phyloP scores from a whole-genome alignment of 1,140 invertebrate genomes.

The Pinna nobilis region DNA sequence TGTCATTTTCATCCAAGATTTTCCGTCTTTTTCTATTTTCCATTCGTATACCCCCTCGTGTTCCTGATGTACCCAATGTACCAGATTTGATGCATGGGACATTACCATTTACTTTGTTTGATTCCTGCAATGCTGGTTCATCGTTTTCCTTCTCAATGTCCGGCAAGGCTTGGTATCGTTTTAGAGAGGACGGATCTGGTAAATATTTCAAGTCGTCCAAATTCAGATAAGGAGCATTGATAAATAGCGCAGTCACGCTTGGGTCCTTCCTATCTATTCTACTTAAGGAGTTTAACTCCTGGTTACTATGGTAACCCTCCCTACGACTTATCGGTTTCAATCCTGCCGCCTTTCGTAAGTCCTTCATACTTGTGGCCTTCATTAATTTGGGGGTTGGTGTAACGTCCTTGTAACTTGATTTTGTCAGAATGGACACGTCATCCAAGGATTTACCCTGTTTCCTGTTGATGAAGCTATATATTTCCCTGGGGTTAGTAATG shows the following conservation, averaged over 20 bases:
- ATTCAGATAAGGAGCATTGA: conserved; percentile 26
- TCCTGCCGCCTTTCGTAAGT: conserved; percentile 1
- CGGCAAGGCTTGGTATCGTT: no score
- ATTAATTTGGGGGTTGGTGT: not conserved
- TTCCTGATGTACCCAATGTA: no score
- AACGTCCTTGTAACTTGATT: not conserved
- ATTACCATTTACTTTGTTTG: no score
- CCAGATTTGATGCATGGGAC: no score
- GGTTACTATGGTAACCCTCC: conserved; percentile 4
- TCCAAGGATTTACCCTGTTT: not conserved
- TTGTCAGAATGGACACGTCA: not conserved
- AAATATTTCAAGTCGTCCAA: conserved; percentile 16
- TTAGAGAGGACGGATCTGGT: no score
- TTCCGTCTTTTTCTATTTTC: no score
- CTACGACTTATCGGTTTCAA: not conserved
- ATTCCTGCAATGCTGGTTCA: no score
- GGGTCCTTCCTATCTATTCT: conserved; percentile 29
- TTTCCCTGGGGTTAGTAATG: conserved; percentile 32
- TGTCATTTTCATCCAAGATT: no score
- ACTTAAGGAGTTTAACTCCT: conserved; percentile 17
- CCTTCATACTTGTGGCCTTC: conserved; percentile 7
- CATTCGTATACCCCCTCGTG: no score
- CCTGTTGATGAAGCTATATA: conserved; percentile 30
- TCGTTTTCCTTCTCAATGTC: no score
- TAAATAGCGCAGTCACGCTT: conserved; percentile 24